These are phyloP conservation scores for Tyrophagus putrescentiae DNA, from an alignment of 1,140 invertebrate species.

Conservation along the genomic window DNA sequence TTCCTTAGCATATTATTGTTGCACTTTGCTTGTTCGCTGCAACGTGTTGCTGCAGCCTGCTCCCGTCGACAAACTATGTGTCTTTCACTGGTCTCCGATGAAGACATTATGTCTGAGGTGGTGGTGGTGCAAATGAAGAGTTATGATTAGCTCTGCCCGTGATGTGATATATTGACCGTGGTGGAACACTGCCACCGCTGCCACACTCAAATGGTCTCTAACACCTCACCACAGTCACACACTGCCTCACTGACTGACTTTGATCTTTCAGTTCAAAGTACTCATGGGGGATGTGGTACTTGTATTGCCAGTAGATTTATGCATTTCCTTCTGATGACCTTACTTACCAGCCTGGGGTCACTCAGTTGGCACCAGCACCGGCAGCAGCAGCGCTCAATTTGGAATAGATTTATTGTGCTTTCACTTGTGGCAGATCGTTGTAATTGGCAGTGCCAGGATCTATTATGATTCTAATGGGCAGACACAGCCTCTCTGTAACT, in stretches of 20 bases:
- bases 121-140: conserved; percentile 7
- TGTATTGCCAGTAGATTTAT: no score
- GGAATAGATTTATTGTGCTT: conserved; percentile 8
- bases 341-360: no score
- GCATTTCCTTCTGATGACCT: no score
- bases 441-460: conserved; percentile 9
- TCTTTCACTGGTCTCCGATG: no score
- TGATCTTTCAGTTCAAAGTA: no score
- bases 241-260: not conserved
- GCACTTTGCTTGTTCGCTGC: not conserved
- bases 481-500: not conserved
- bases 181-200: no score
- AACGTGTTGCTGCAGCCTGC: conserved; percentile 12
- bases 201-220: no score
- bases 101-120: conserved; percentile 6
- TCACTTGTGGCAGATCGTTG: not conserved
- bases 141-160: not conserved
- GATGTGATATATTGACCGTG: not conserved
- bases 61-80: no score
- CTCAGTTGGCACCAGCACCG: no score
- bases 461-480: conserved; percentile 1
- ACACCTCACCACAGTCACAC: no score
- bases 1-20: no score
- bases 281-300: no score
- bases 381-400: conserved; percentile 7